Base-by-base conservation (phyloP, 2,888 invertebrate species). In the Oxyscelio sp. region DNA sequence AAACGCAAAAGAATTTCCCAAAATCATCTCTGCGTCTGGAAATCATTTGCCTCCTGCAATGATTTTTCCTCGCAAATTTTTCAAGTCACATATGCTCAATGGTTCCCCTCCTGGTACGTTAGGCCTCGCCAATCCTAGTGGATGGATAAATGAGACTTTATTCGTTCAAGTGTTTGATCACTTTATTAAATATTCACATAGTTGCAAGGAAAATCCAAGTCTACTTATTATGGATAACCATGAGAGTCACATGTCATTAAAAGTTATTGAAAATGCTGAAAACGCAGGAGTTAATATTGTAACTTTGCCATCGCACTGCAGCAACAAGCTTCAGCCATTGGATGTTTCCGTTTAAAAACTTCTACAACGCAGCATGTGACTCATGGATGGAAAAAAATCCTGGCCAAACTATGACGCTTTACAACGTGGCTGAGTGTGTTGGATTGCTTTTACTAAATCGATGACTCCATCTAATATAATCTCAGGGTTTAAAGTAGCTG, bases 371-470 rank as follows among this genome's bases (percentile, higher is more conserved):
- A 27, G 68, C 80, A n/a, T 83, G 80, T 45, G 75, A 78, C 38
- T 22, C 19, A 21, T 93, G 92, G 92, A 87, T 93, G 90, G 74
- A 92, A 83, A 87, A 89, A 61, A 87, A 94, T 83, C 92, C 93
- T 45, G 94, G 94, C 2, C 90, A 92, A 82, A 89, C 92, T 19
- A 89, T 94, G n/a, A 90, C 91, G 0, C 94, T 94, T 40, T 94
- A 94, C 87, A 90, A 94, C 73, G 90, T 94, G 15, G 91, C 93
- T 68, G 90, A 83, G 79, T 91, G 92, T 78, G 89, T 93, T 13
- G 90, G 87, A 31, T 85, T 86, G 93, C 94, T 8, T 90, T 91
- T 79, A 88, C 89, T 74, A 87, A 89, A 82, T 87, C 91, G 17
- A 88, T 93, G 88, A 92, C 91, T 50, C 91, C 92, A 2, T 6